A percentile compares a stretch with the other conserved stretches of the same genome.
Conservation (phyloP, 2,797 vertebrate species). For the Oreochromis mossambicus region DNA sequence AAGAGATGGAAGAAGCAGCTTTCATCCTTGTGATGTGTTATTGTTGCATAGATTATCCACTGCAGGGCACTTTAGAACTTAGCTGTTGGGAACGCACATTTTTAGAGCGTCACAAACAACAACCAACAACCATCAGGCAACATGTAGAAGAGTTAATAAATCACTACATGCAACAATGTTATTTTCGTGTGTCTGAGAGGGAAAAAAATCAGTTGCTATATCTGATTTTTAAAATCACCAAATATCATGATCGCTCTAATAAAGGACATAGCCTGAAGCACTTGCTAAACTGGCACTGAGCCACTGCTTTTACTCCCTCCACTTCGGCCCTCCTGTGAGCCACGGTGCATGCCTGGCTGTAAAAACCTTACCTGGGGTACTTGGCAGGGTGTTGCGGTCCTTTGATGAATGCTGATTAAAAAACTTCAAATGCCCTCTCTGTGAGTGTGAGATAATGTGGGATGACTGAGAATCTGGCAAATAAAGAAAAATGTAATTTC, state of each 20-base stretch:
- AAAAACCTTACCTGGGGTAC: conserved; percentile 3
- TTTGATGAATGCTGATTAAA: conserved; percentile 44
- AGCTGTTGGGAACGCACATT: not conserved
- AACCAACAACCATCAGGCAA: not conserved
- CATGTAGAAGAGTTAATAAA: not conserved
- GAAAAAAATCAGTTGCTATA: accelerated
- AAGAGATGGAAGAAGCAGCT: not conserved
- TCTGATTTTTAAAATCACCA: not conserved
- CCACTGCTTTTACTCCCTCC: not conserved
- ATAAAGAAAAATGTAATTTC: conserved; percentile 25
- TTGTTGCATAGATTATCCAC: not conserved
- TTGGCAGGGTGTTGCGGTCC: not conserved
- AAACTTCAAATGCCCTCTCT: conserved; percentile 27
- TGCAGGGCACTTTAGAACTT: not conserved
- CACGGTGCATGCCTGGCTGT: not conserved
- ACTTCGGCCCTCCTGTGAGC: not conserved
- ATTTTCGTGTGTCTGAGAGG: not conserved
- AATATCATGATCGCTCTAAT: not conserved
- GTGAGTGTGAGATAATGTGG: conserved; percentile 4
- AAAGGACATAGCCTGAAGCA: not conserved
- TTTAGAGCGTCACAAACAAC: not conserved
- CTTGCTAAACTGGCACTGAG: not conserved
- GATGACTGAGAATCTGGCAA: conserved; percentile 1
- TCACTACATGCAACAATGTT: not conserved
- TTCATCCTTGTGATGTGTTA: not conserved